Evolutionary conservation across 2,888 invertebrate genomes (phyloP), one percentile per base, ranked within the genome.

Genomic region (Heliconius erato): DNA sequence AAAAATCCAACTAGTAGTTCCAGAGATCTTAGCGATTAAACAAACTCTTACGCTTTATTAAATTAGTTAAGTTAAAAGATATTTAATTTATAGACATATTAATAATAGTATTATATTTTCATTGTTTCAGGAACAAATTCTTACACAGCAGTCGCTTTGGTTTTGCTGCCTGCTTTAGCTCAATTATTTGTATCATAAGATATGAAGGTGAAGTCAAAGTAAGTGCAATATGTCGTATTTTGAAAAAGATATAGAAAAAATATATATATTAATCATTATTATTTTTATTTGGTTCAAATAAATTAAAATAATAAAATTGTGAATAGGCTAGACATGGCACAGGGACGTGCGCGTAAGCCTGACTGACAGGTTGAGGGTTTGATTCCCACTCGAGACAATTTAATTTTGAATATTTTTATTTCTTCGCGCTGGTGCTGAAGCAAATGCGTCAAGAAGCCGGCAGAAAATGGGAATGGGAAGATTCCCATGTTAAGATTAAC

Each of bases 121-220:
- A 85, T 86, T 90, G 87, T 92, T 91, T 71, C 93, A 95, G 95
- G 93, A 74, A 87, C 91, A 65, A 91, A 87, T 82, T 84, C 91
- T 83, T 90, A 89, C 86, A 90, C 89, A 72, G 89, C 92, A 67
- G 81, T 92, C 59, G 88, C 90, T 6, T 88, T 90, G 88, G 83
- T 91, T 76, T 82, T 92, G 88, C 88, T 94, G 86, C 89, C 92
- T 84, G 88, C 89, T 85, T 85, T 94, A 88, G 90, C 91, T 89
- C 91, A 93, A 88, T 86, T 90, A 83, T 85, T 92, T 84, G 83
- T 89, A 83, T 89, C 89, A 84, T 92, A 92, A 90, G 85, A 85
- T 77, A 80, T 79, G n/a, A 82, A 79, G 80, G 44, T 79, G 9
- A 71, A n/a, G n/a, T 40, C 44, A 71, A 81, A 74, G 79, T 85